Conservation (phyloP, 2,113 vertebrate genomes). For the Albula glossodonta region DNA sequence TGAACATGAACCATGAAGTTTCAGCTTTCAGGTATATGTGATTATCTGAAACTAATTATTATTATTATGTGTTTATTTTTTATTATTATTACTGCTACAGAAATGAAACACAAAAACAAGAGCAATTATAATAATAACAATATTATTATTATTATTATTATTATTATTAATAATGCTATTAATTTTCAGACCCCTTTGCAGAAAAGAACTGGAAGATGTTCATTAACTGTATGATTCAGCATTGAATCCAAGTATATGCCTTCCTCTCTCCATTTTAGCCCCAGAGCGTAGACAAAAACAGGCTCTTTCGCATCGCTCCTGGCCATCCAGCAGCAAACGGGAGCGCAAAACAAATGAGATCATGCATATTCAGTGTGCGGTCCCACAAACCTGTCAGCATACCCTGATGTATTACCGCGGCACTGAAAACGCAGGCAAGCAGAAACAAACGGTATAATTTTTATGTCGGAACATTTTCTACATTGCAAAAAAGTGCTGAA, state of each 20-base stretch:
- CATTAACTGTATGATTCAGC: not conserved
- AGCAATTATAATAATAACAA: not conserved
- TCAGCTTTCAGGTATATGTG: too few species aligned
- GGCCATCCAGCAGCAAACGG: not conserved
- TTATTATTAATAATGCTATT: not conserved
- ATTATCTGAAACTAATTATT: too few species aligned
- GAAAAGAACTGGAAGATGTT: not conserved
- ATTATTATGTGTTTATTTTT: too few species aligned
- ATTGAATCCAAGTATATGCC: not conserved
- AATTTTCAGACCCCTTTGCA: not conserved
- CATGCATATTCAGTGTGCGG: conserved; percentile 5
- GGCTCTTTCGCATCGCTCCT: not conserved
- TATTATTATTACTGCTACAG: too few species aligned
- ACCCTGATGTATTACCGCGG: not conserved
- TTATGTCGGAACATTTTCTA: conserved; percentile 7
- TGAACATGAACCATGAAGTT: too few species aligned
- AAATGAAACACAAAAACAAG: too few species aligned
- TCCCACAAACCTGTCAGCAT: not conserved
- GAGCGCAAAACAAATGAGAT: conserved; percentile 16
- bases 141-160: not conserved
- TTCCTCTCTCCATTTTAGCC: not conserved
- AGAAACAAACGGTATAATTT: not conserved
- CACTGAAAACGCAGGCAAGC: not conserved
- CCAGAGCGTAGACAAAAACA: not conserved
- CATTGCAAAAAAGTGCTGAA: not conserved